phyloP scores from a whole-genome alignment of 2,888 invertebrate genomes.

The Diachrysia chrysitis region DNA sequence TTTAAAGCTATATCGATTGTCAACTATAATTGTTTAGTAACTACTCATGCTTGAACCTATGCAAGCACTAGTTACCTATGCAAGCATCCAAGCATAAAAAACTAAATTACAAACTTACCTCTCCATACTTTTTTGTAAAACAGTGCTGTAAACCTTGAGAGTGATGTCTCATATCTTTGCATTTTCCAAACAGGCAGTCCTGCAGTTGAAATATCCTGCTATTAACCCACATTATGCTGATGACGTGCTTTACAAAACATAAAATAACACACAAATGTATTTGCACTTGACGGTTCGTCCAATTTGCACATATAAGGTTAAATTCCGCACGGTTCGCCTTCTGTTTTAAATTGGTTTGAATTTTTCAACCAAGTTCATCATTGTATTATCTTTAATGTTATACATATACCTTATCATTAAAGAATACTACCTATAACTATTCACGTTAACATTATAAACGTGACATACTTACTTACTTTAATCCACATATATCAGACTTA shows the following conservation, averaged over 20 bases:
- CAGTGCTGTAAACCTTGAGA: background rate
- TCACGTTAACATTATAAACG: background rate
- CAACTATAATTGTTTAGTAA: no score
- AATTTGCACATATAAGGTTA: background rate
- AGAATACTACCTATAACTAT: background rate
- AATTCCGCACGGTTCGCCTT: background rate
- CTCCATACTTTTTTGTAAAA: background rate
- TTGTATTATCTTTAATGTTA: background rate
- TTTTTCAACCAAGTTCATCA: conserved; percentile 17
- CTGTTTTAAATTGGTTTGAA: background rate
- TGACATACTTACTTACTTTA: background rate
- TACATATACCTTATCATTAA: background rate
- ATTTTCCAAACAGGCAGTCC: conserved; percentile 4
- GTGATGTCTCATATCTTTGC: background rate
- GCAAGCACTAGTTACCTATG: background rate
- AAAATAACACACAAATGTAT: background rate
- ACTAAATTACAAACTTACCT: background rate
- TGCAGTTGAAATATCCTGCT: conserved; percentile 2
- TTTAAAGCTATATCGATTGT: no score
- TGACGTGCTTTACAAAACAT: conserved; percentile 1
- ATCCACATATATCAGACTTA: background rate
- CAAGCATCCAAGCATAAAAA: no score
- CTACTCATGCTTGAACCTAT: background rate
- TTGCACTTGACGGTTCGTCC: conserved; percentile 6
- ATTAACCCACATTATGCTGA: background rate